A percentile compares a stretch with the other conserved stretches of the same genome.
These are phyloP conservation scores for Muntiacus muntjak DNA, from an alignment of 2,113 vertebrate genomes.

Conservation along the genomic window DNA sequence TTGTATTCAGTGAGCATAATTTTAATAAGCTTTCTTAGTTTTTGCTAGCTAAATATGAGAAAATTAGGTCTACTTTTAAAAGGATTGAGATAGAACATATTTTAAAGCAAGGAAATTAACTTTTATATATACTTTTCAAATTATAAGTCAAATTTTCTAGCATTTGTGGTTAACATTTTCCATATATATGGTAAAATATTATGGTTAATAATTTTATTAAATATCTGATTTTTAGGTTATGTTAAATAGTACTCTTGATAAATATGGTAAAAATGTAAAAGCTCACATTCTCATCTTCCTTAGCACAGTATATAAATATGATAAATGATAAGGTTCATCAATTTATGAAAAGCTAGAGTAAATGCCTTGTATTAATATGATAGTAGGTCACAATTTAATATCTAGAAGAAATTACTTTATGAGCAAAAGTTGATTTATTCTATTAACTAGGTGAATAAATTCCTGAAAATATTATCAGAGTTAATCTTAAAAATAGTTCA, in stretches of 20 bases:
- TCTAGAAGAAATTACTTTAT: background rate
- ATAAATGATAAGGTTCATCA: background rate
- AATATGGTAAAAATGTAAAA: constrained; percentile 10
- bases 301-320: background rate
- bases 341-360: background rate
- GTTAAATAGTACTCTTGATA: background rate
- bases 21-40: background rate
- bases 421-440: background rate
- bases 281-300: background rate
- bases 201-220: background rate
- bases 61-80: background rate
- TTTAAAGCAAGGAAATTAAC: background rate
- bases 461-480: background rate
- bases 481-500: background rate
- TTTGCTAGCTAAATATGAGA: background rate
- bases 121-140: background rate
- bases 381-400: background rate
- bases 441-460: background rate
- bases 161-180: background rate
- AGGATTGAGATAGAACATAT: background rate
- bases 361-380: background rate
- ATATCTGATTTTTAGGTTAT: background rate
- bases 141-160: background rate
- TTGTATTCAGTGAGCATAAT: background rate
- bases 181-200: background rate